Evolutionary conservation across 2,113 vertebrate genomes (phyloP).

Genomic region (Nematolebias whitei): DNA sequence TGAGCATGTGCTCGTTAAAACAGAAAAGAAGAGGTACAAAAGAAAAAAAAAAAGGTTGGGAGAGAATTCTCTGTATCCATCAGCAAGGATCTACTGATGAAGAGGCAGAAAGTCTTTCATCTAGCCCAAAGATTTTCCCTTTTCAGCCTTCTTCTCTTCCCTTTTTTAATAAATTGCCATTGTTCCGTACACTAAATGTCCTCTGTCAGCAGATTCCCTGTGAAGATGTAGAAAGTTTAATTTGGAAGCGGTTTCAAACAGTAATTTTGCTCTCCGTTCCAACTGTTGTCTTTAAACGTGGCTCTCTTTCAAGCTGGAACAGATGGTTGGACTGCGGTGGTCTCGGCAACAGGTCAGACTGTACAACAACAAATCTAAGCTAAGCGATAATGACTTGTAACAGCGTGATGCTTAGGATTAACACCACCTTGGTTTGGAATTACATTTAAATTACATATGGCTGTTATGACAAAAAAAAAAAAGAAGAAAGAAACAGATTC

Average conservation of each 20-base stretch:
- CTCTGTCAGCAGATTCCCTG: conserved; percentile 58
- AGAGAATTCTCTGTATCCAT: conserved; percentile 57
- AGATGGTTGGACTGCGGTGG: conserved; percentile 32
- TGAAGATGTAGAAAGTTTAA: conserved; percentile 41
- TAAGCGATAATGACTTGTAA: conserved; percentile 35
- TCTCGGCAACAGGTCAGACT: conserved; percentile 49
- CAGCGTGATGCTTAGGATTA: conserved; percentile 23
- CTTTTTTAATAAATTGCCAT: conserved; percentile 65
- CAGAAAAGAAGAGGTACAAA: conserved; percentile 8
- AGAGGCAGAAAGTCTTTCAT: conserved; percentile 67
- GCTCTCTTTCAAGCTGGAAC: conserved; percentile 31
- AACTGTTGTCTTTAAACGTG: conserved; percentile 33
- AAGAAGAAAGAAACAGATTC: neutral
- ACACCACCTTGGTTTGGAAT: conserved; percentile 20
- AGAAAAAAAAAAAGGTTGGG: conserved; percentile 3
- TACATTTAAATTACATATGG: conserved; percentile 3
- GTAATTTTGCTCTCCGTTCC: conserved; percentile 28
- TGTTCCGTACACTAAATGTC: conserved; percentile 66
- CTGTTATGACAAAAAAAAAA: neutral
- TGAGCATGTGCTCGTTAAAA: conserved; percentile 70
- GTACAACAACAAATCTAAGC: conserved; percentile 17
- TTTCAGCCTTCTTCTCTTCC: conserved; percentile 38
- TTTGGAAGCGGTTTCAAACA: conserved; percentile 60
- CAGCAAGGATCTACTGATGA: conserved; percentile 74
- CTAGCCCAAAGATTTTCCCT: conserved; percentile 58